Evolutionary conservation across 92 coral and sea anemone species (phyloP).

Genomic region (Zoanthus sansibaricus): DNA sequence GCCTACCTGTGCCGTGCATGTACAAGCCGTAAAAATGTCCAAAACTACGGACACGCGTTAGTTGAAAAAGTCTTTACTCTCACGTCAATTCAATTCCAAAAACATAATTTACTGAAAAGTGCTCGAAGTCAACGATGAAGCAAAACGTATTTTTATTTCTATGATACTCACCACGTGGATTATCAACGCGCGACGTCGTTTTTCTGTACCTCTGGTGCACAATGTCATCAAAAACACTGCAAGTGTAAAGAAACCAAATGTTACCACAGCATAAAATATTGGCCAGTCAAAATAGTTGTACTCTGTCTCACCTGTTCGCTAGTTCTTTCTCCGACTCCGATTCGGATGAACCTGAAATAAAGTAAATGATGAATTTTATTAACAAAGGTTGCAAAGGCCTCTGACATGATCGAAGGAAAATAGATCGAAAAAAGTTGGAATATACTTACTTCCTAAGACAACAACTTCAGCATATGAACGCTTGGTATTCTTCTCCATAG

Average conservation of each 20-base stretch:
- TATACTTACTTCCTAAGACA: slow-evolving; percentile 24
- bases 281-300: slow-evolving; percentile 4
- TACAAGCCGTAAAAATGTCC: slow-evolving; percentile 9
- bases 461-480: slow-evolving; percentile 33
- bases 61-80: background rate
- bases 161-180: slow-evolving; percentile 10
- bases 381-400: slow-evolving; percentile 18
- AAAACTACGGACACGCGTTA: background rate
- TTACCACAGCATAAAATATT: slow-evolving; percentile 14
- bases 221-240: slow-evolving; percentile 30
- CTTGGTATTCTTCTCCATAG: slow-evolving; percentile 36
- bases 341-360: slow-evolving; percentile 35
- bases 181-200: background rate
- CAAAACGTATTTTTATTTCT: background rate
- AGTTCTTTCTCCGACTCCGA: slow-evolving; percentile 43
- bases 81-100: slow-evolving; percentile 9
- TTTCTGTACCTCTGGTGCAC: slow-evolving; percentile 33
- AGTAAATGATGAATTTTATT: background rate
- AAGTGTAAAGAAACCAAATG: slow-evolving; percentile 17
- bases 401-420: slow-evolving; percentile 4
- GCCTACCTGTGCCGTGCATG: background rate
- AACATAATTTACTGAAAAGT: background rate
- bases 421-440: background rate
- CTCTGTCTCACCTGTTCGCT: slow-evolving; percentile 39
- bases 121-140: slow-evolving; percentile 27